Evolutionary conservation across 2,797 vertebrate species (phyloP), one percentile per base, ranked within the genome.

Genomic region (Xenopus petersii): DNA sequence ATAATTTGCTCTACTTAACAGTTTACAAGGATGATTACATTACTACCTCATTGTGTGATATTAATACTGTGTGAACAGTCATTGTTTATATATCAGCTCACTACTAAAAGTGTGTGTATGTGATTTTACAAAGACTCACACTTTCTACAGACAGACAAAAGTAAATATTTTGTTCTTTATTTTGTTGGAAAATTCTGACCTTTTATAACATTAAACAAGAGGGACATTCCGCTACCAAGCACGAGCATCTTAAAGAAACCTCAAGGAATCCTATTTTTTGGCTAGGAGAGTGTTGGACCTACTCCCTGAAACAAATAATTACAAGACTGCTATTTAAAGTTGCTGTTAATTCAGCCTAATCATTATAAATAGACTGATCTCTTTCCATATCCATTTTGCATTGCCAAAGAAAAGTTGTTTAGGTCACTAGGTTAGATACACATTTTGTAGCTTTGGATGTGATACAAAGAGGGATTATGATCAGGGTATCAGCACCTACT

Each of bases 131-230:
- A 70, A 74, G 71, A 65, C 66, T 65, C 54, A 55, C 76, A 79
- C 76, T 66, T 78, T 51, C 71, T 61, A 33, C 58, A 67, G 71
- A 62, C 77, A 79, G 67, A 42, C 51, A 70, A 33, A 47, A 60
- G 71, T 79, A 79, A 79, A 79, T 79, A 79, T 79, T 79, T 79
- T 59, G 55, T 46, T 70, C 54, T 61, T 61, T 65, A 36, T 78
- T 79, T 79, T 74, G 13, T 70, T 74, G 71, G 77, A 74, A 78
- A 73, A 73, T 54, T 9, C 30, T 79, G 77, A 79, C 77, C 77
- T 79, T 79, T 79, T 42, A 26, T 16, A 46, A 48, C 49, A 54
- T 79, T 74, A 79, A 74, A 79, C 77, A 74, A 70, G 69, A 66
- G 54, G 54, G 59, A 74, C 65, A 61, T 70, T 65, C 71, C 66